Evolutionary conservation across 2,888 invertebrate species (phyloP).

Genomic region (Tenthredo notha): DNA sequence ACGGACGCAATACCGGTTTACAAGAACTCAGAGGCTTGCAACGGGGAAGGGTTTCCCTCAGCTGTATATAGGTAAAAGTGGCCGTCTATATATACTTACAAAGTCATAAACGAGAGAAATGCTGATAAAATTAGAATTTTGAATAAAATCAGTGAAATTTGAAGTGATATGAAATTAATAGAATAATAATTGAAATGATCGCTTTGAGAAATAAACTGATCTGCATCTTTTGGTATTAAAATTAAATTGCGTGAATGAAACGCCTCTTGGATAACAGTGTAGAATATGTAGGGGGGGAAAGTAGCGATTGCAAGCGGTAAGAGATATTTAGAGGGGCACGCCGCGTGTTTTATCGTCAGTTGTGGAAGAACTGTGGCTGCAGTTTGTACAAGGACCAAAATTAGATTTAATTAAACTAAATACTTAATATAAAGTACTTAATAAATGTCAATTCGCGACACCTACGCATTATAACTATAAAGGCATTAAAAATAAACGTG

Average conservation of each 20-base stretch:
- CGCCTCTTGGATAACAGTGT: conserved; percentile 29
- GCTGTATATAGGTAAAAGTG: background rate
- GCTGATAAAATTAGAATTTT: background rate
- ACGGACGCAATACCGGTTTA: background rate
- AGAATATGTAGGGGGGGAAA: background rate
- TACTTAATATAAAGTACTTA: background rate
- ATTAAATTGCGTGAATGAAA: background rate
- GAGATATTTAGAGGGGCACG: conserved; percentile 67
- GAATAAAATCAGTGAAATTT: background rate
- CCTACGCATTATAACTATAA: background rate
- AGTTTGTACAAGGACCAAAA: conserved; percentile 38
- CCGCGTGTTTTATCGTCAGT: conserved; percentile 64
- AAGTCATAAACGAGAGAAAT: background rate
- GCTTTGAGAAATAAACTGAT: background rate
- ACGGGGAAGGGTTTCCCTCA: background rate
- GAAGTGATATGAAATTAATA: background rate
- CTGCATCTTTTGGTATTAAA: background rate
- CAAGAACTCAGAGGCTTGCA: background rate
- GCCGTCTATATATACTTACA: background rate
- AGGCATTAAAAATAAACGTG: background rate
- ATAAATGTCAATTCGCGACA: background rate
- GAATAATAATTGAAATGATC: background rate
- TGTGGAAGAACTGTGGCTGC: conserved; percentile 56
- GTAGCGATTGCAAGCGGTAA: conserved; percentile 49
- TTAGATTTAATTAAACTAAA: background rate